These are phyloP conservation scores for Ormyrus rosae DNA, from an alignment of 2,888 invertebrate genomes.

Conservation along the genomic window DNA sequence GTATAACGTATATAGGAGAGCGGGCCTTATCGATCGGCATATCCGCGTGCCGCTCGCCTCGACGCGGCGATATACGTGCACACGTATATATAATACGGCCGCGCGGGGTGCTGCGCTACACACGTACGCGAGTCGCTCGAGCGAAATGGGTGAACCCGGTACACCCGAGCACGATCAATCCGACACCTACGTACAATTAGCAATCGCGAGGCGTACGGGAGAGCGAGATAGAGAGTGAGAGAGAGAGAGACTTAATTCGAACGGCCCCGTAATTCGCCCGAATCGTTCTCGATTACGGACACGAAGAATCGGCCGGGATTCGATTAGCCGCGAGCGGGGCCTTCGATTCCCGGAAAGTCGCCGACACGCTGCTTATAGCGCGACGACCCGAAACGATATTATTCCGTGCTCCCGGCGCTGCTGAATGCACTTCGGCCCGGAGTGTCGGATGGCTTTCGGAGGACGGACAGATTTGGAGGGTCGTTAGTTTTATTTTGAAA, in stretches of 20 bases:
- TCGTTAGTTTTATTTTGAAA: too few relatives aligned
- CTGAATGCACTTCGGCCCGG: too few relatives aligned
- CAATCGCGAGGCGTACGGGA: conserved; percentile 58
- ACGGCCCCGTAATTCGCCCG: conserved; percentile 67
- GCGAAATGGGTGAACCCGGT: conserved; percentile 48
- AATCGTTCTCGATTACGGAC: conserved; percentile 62
- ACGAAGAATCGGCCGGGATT: conserved; percentile 53
- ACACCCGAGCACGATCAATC: conserved; percentile 58
- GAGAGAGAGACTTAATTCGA: conserved; percentile 64
- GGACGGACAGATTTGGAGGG: too few relatives aligned
- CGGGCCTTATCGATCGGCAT: conserved; percentile 48
- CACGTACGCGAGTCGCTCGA: background rate
- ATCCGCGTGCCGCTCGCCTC: conserved; percentile 13
- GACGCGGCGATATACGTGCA: background rate
- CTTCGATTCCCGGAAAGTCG: too few relatives aligned
- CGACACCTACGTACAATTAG: conserved; percentile 61
- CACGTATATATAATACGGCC: too few relatives aligned
- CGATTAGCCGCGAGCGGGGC: conserved; percentile 35
- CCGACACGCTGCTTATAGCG: background rate
- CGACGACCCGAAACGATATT: background rate
- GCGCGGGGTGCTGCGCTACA: background rate
- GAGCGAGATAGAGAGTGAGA: background rate
- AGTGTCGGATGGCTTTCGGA: too few relatives aligned
- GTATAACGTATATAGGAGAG: background rate
- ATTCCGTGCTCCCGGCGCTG: too few relatives aligned